Evolutionary conservation across 2,888 invertebrate species (phyloP).

Genomic region (Drosophila emarginata): DNA sequence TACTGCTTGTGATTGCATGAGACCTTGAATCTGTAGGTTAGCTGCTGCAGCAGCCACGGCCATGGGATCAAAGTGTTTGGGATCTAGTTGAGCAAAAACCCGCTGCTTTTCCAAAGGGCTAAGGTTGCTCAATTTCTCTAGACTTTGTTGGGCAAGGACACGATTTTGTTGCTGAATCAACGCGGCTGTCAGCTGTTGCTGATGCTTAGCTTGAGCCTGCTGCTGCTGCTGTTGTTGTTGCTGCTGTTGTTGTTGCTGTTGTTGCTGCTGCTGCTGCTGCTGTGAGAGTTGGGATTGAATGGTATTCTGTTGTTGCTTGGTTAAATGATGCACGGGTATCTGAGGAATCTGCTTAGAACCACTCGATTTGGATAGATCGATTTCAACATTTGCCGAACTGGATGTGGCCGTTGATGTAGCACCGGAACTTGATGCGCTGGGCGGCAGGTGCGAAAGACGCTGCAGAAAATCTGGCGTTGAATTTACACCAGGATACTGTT

Average conservation of each 20-base stretch:
- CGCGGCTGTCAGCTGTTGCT: constrained; percentile 86
- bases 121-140: constrained; percentile 86
- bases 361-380: constrained; percentile 79
- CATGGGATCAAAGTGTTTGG: constrained; percentile 82
- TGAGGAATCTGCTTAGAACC: constrained; percentile 56
- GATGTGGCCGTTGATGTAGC: constrained; percentile 49
- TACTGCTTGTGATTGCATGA: constrained; percentile 78
- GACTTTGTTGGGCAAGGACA: constrained; percentile 85
- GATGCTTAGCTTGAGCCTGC: constrained; percentile 83
- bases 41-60: constrained; percentile 79
- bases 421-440: constrained; percentile 61
- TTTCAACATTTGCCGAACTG: constrained; percentile 68
- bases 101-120: constrained; percentile 84
- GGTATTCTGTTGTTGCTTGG: constrained; percentile 81
- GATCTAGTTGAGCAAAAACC: constrained; percentile 83
- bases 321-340: constrained; percentile 78
- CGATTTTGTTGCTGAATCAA: constrained; percentile 87
- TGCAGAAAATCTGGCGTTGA: constrained; percentile 88
- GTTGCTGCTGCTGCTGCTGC: constrained; percentile 80
- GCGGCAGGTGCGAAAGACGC: constrained; percentile 83
- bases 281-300: constrained; percentile 80
- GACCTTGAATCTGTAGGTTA: constrained; percentile 79
- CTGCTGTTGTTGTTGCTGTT: constrained; percentile 83
- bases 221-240: constrained; percentile 83
- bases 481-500: constrained; percentile 80